These are phyloP conservation scores for Oostethus manadensis DNA, from an alignment of 2,113 vertebrate species.

Conservation along the genomic window DNA sequence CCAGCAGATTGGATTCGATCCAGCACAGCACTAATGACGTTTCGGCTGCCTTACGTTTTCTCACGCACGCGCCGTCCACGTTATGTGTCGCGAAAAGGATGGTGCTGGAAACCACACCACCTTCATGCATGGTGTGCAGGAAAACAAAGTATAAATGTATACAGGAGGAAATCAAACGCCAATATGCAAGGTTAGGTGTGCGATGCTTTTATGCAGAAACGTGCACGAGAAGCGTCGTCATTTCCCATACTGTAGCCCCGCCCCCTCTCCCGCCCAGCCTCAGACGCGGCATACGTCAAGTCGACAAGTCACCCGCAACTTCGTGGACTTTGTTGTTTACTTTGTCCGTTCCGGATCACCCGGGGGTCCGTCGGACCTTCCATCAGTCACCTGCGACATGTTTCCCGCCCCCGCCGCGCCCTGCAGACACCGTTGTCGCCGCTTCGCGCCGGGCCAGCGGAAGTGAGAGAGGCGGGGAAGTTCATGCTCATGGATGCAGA, in stretches of 20 bases:
- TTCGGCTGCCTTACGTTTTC: too few relatives aligned
- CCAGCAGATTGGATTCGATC: too few relatives aligned
- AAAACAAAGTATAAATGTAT: too few relatives aligned
- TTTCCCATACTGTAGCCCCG: neutral
- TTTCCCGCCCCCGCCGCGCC: constrained; percentile 1
- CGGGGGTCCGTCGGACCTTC: neutral
- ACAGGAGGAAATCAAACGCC: too few relatives aligned
- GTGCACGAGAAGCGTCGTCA: neutral
- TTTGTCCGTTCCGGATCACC: constrained; percentile 9
- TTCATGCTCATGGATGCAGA: constrained; percentile 37
- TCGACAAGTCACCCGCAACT: constrained; percentile 10
- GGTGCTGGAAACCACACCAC: too few relatives aligned
- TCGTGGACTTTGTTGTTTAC: neutral
- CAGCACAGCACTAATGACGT: too few relatives aligned
- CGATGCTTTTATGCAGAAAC: constrained; percentile 38
- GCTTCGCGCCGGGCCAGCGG: constrained; percentile 35
- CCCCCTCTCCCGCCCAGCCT: neutral
- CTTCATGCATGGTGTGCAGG: too few relatives aligned
- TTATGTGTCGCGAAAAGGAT: too few relatives aligned
- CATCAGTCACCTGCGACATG: constrained; percentile 12
- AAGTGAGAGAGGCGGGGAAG: constrained; percentile 56
- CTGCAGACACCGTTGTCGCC: neutral
- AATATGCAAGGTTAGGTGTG: too few relatives aligned
- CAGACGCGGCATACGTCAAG: constrained; percentile 29
- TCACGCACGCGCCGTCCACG: too few relatives aligned